Percentiles rank a stretch among this genome's conserved stretches.
phyloP scores from a whole-genome alignment of 2,113 vertebrate genomes.

The Takifugu bimaculatus region DNA sequence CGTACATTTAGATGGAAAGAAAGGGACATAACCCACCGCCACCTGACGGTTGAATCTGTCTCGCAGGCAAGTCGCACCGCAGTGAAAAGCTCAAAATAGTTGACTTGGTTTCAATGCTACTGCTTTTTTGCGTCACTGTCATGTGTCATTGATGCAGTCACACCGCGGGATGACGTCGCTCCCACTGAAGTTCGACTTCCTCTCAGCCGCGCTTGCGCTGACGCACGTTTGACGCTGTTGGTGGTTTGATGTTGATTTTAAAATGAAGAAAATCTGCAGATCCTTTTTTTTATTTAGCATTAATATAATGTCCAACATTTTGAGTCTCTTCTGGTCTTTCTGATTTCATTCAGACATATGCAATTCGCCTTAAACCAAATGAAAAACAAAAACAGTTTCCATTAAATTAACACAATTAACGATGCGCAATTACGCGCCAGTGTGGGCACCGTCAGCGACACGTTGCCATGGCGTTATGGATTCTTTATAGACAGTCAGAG shows the following conservation, averaged over 20 bases:
- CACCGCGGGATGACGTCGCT: neutral
- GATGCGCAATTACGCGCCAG: constrained; percentile 12
- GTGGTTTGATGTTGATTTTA: no score
- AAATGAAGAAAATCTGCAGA: no score
- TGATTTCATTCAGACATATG: no score
- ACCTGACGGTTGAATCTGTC: neutral
- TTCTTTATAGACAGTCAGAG: no score
- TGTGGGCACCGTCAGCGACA: constrained; percentile 54
- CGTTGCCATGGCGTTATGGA: constrained; percentile 72
- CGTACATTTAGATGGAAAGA: constrained; percentile 87
- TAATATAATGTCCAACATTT: no score
- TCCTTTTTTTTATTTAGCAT: no score
- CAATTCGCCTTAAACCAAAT: no score
- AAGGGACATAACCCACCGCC: constrained; percentile 83
- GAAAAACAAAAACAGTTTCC: no score
- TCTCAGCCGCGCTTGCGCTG: no score
- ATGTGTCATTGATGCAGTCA: constrained; percentile 11
- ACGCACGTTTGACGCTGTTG: no score
- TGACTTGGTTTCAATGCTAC: constrained; percentile 45
- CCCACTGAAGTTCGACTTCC: no score
- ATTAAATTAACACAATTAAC: constrained; percentile 3
- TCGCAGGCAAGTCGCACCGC: neutral
- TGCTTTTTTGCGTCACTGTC: constrained; percentile 18
- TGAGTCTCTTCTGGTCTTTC: no score
- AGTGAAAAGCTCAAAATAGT: neutral